Evolutionary conservation across 2,113 vertebrate species (phyloP).

Genomic region (Struthio camelus): DNA sequence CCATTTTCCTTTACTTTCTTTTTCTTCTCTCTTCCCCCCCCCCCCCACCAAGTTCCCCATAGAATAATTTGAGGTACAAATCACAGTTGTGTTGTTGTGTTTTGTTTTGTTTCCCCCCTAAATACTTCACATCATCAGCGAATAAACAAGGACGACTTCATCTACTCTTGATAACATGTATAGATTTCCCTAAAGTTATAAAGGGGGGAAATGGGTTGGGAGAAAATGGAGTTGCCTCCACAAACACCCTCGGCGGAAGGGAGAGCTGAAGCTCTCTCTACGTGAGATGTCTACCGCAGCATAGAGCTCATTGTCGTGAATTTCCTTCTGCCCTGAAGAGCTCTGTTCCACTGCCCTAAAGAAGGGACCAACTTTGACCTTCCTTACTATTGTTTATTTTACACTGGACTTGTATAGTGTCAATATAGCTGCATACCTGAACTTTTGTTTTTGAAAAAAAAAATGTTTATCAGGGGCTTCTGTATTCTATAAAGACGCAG

Average conservation of each 20-base stretch:
- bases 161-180: neutral
- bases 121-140: neutral
- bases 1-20: neutral
- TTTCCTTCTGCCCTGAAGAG: neutral
- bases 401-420: neutral
- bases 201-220: neutral
- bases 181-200: neutral
- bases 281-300: neutral
- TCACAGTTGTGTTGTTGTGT: neutral
- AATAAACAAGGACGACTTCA: neutral
- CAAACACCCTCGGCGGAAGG: neutral
- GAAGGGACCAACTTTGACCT: neutral
- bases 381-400: neutral
- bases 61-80: neutral
- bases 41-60: neutral
- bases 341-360: neutral
- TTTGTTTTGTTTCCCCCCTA: neutral
- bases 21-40: too few relatives aligned
- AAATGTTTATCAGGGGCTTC: neutral
- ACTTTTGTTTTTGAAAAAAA: neutral
- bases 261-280: neutral
- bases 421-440: neutral
- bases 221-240: neutral
- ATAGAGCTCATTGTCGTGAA: neutral
- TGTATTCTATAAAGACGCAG: neutral